These are phyloP conservation scores for Laothoe populi DNA, from an alignment of 2,888 invertebrate species.

Conservation along the genomic window DNA sequence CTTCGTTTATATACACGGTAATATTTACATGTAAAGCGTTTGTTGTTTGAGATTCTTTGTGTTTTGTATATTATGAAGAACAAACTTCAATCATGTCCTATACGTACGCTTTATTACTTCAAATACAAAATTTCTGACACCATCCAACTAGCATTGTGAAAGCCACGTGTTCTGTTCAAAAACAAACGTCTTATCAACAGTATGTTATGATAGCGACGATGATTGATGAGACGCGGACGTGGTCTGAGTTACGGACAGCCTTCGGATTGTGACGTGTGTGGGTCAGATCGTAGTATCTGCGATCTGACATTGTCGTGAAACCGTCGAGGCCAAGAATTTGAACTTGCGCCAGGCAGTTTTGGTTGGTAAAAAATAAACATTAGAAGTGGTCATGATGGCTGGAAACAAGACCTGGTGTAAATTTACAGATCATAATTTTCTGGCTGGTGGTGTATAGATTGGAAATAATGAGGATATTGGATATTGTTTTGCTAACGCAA, in stretches of 20 bases:
- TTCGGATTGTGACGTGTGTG: conserved; percentile 29
- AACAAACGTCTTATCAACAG: conserved; percentile 14
- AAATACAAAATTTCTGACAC: background rate
- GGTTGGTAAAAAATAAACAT: conserved; percentile 25
- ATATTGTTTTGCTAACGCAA: background rate
- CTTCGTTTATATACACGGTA: conserved; percentile 17
- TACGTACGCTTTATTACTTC: background rate
- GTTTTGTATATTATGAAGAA: background rate
- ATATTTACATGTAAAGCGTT: conserved; percentile 2
- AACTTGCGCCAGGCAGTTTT: conserved; percentile 32
- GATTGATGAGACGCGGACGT: conserved; percentile 25
- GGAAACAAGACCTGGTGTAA: background rate
- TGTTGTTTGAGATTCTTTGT: background rate
- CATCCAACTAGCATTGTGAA: conserved; percentile 4
- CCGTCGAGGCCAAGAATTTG: conserved; percentile 39
- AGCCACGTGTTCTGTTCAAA: conserved; percentile 16
- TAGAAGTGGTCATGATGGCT: background rate
- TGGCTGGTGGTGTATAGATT: background rate
- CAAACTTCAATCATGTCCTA: background rate
- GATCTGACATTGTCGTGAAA: conserved; percentile 48
- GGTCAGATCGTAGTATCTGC: conserved; percentile 51
- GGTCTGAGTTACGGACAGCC: conserved; percentile 41
- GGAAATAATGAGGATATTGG: background rate
- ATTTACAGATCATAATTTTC: background rate
- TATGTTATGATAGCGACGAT: conserved; percentile 21